A percentile compares a stretch with the other conserved stretches of the same genome.
These are phyloP conservation scores for Cyclina sinensis DNA, from an alignment of 1,140 invertebrate genomes.

Conservation along the genomic window DNA sequence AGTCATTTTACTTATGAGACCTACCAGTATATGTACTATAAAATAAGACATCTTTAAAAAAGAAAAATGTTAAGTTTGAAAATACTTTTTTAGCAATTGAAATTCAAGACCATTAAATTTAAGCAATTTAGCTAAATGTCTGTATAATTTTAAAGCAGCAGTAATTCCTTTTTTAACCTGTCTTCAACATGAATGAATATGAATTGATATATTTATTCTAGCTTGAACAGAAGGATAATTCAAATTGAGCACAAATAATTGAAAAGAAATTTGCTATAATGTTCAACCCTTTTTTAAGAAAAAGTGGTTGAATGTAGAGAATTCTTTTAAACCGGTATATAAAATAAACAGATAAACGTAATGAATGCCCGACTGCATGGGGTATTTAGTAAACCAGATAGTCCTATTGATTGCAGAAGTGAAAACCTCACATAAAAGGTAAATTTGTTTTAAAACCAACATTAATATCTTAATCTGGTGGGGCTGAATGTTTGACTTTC, in stretches of 20 bases:
- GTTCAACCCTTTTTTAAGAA: neutral
- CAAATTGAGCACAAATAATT: constrained; percentile 13
- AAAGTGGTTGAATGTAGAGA: neutral
- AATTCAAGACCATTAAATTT: too few species aligned
- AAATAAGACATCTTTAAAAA: too few species aligned
- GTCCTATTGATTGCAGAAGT: neutral
- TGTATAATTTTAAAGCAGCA: too few species aligned
- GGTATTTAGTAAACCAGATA: neutral
- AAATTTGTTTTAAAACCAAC: constrained; percentile 2
- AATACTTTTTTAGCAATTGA: too few species aligned
- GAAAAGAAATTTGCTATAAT: neutral
- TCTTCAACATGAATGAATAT: neutral
- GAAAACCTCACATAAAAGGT: neutral
- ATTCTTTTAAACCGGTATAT: too few species aligned
- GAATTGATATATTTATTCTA: neutral
- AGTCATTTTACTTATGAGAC: too few species aligned
- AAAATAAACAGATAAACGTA: too few species aligned
- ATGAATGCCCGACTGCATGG: too few species aligned
- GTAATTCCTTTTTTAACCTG: neutral
- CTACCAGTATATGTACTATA: too few species aligned
- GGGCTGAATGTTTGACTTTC: neutral
- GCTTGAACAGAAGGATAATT: constrained; percentile 1
- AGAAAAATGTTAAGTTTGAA: too few species aligned
- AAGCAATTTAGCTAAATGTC: too few species aligned
- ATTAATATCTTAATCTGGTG: constrained; percentile 11